Evolutionary conservation across 2,113 vertebrate genomes (phyloP).

Genomic region (Donacobius atricapilla): DNA sequence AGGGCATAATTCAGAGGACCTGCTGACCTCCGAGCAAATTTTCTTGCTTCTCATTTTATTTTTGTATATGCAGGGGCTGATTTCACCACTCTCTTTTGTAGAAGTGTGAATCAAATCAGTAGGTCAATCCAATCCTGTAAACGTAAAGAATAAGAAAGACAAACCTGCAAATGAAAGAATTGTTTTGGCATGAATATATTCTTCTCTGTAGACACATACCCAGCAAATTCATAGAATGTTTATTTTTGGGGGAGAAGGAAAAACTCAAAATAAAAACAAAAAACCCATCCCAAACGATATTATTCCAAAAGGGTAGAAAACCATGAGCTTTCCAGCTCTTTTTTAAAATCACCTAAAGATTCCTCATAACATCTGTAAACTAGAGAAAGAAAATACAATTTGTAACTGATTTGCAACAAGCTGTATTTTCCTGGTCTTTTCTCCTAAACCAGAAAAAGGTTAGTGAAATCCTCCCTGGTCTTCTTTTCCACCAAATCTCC

Average conservation of each 20-base stretch:
- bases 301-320: neutral
- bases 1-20: neutral
- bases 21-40: neutral
- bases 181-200: neutral
- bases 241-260: neutral
- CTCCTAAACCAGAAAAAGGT: neutral
- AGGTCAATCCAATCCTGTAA: neutral
- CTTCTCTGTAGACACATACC: neutral
- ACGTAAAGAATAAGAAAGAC: neutral
- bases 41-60: neutral
- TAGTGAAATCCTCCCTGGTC: neutral
- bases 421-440: neutral
- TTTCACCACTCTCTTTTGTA: neutral
- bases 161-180: constrained; percentile 2
- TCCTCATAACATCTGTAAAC: neutral
- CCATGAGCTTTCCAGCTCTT: neutral
- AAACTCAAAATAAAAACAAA: neutral
- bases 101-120: neutral
- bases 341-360: neutral
- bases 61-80: neutral
- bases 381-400: neutral
- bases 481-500: neutral
- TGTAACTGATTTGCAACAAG: neutral
- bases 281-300: neutral
- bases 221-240: neutral